Conservation (phyloP, 2,888 invertebrate species). For the Cantharis rufa region DNA sequence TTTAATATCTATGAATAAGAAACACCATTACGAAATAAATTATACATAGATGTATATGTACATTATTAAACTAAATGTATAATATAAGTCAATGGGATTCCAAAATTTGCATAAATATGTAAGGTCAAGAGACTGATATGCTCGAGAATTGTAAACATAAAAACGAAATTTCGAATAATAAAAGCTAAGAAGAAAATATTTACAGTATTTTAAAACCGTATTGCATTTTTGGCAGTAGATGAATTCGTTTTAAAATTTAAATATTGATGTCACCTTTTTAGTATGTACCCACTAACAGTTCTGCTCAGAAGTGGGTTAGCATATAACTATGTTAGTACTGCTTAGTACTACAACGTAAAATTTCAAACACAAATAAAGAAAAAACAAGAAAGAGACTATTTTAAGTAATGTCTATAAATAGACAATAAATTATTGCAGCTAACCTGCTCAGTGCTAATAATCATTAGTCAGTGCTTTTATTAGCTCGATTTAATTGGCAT, state of each 20-base stretch:
- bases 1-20: background rate
- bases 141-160: background rate
- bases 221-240: background rate
- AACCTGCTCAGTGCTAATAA: background rate
- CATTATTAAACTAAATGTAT: background rate
- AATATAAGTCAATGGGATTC: background rate
- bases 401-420: background rate
- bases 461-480: background rate
- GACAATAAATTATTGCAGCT: background rate
- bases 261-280: background rate
- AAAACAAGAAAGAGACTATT: background rate
- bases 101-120: background rate
- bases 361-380: background rate
- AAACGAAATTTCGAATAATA: background rate
- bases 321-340: background rate
- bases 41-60: background rate
- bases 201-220: background rate
- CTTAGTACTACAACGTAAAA: background rate
- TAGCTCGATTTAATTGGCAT: background rate
- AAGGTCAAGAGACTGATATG: background rate
- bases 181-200: background rate
- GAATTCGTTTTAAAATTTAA: background rate
- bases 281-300: background rate
- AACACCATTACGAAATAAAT: background rate
- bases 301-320: background rate